Evolutionary conservation across 2,113 vertebrate genomes (phyloP).

Genomic region (Menura novaehollandiae): DNA sequence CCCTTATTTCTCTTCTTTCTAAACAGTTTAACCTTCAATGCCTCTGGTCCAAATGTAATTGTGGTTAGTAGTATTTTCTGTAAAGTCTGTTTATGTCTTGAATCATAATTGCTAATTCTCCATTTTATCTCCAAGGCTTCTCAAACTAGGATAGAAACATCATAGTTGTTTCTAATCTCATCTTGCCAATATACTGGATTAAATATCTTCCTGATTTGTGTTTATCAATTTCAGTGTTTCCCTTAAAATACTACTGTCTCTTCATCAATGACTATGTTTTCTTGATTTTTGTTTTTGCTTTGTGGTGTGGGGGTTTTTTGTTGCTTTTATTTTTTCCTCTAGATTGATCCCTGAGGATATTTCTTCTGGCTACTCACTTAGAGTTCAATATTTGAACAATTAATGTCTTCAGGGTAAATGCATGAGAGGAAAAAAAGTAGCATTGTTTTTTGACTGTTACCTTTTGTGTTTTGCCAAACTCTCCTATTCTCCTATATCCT

Average conservation of each 20-base stretch:
- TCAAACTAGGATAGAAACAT: neutral
- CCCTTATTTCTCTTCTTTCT: neutral
- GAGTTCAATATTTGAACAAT: neutral
- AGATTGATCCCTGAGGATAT: neutral
- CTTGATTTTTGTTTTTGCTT: neutral
- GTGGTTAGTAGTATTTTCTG: neutral
- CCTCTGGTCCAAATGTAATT: neutral
- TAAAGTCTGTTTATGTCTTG: neutral
- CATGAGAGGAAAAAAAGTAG: rapidly evolving
- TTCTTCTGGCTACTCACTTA: neutral
- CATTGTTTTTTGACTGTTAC: neutral
- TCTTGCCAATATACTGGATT: neutral
- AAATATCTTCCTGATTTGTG: neutral
- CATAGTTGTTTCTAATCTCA: neutral
- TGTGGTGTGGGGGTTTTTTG: neutral
- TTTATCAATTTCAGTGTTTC: neutral
- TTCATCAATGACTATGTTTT: neutral
- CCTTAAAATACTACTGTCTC: neutral
- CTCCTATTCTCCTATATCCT: neutral
- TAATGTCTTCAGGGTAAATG: neutral
- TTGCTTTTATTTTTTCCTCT: neutral
- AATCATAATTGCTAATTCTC: neutral
- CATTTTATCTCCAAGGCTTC: neutral
- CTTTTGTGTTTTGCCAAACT: neutral
- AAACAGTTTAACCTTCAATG: neutral